phyloP scores from a whole-genome alignment of 2,113 vertebrate genomes.

The Corydoras sp. region DNA sequence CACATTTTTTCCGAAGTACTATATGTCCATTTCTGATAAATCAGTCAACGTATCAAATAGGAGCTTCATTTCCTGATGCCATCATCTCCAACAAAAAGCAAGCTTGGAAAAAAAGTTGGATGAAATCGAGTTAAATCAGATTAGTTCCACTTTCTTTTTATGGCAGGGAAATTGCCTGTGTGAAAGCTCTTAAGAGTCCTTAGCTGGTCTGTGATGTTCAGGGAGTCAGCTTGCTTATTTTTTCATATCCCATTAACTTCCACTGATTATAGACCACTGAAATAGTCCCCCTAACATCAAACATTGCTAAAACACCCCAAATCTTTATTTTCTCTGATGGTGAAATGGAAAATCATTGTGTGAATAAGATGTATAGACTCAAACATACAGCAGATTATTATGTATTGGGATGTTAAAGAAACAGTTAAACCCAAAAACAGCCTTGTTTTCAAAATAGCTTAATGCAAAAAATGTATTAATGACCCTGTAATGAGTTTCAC shows the following conservation, averaged over 20 bases:
- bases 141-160: constrained; percentile 1
- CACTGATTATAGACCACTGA: background rate
- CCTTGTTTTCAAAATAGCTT: background rate
- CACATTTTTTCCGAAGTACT: no score
- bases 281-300: constrained; percentile 1
- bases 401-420: no score
- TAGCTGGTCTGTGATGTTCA: constrained; percentile 1
- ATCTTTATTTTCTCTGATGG: no score
- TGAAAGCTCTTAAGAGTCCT: background rate
- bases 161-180: background rate
- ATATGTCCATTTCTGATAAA: no score
- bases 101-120: background rate
- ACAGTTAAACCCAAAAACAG: background rate
- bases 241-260: constrained; percentile 2
- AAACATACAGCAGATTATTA: no score
- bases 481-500: background rate
- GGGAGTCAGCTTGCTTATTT: background rate
- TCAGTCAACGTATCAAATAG: background rate
- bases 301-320: background rate
- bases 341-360: no score
- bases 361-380: no score
- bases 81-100: background rate
- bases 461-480: background rate
- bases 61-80: background rate
- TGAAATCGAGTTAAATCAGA: constrained; percentile 4